Base-by-base conservation (phyloP, 2,113 vertebrate genomes). In the Paracanthobrama guichenoti region DNA sequence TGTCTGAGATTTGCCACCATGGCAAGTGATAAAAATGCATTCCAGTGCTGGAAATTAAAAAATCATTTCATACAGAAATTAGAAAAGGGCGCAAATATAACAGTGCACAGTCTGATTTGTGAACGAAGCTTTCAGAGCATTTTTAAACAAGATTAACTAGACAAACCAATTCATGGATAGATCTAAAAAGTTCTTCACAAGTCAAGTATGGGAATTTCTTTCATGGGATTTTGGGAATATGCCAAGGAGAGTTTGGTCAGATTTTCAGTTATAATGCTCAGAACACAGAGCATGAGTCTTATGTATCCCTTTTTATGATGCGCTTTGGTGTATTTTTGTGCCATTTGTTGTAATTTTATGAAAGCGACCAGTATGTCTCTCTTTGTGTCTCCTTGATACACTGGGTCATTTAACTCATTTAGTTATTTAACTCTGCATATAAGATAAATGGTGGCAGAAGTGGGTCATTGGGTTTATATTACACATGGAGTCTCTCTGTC, bases 391-490 rank as follows among this genome's bases (percentile, higher is more conserved):
- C 55, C 26, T 42, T 57, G 18, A 77, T 39, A 77, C 31, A 59
- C 48, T 59, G 55, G 3, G n/a, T 24, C 39, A 39, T 39, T 39
- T 39, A 39, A 16, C 13, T 39, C 39, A 39, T 39, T 39, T 39
- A 3, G 22, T 46, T 13, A 28, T 44, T 79, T 44, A 64, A 28
- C n/a, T 44, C 6, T 60, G 13, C 12, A 28, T 57, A 48, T 67
- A 62, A 64, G 59, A 79, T 16, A 0, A 55, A 24, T 66, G 44
- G 18, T 50, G 44, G 42, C 69, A 73, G 69, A n/a, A 75, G 73
- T 24, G 8, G 77, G 79, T 80, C 79, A 50, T 20, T 6, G 24
- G 44, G 44, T 80, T 26, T 53, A 80, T 35, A 22, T 80, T 67
- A 14, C 76, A 62, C 55, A 24, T 42, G n/a, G 31, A 78, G 13